Conservation (phyloP, 2,888 invertebrate genomes). For the Coelogynopora nodosa region DNA sequence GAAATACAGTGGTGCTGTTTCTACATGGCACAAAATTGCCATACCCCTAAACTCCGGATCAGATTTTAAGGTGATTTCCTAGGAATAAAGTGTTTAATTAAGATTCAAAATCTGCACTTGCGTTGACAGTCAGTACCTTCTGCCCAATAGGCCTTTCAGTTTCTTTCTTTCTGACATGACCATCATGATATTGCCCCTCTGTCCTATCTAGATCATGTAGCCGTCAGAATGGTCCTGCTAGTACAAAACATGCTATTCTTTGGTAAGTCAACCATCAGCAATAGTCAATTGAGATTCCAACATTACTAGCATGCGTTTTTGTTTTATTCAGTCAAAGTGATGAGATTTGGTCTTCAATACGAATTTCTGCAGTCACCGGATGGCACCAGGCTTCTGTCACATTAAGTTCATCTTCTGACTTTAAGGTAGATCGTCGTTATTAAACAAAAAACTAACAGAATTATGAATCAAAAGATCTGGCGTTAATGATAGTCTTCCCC, state of each 20-base stretch:
- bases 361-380: neutral
- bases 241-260: neutral
- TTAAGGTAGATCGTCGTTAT: constrained; percentile 31
- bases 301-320: too few relatives aligned
- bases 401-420: constrained; percentile 3
- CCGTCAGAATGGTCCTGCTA: neutral
- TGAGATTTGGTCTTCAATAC: constrained; percentile 20
- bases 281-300: too few relatives aligned
- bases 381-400: constrained; percentile 29
- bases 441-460: neutral
- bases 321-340: neutral
- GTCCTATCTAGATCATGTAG: neutral
- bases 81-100: neutral
- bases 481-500: neutral
- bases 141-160: neutral
- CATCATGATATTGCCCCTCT: neutral
- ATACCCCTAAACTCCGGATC: neutral
- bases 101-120: neutral
- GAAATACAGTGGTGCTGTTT: neutral
- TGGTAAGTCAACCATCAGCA: constrained; percentile 29
- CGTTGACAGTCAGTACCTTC: neutral
- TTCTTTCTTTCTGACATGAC: neutral
- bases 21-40: constrained; percentile 6
- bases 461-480: neutral
- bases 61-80: constrained; percentile 32